Evolutionary conservation across 2,888 invertebrate species (phyloP).

Genomic region (Xylocampa areola): DNA sequence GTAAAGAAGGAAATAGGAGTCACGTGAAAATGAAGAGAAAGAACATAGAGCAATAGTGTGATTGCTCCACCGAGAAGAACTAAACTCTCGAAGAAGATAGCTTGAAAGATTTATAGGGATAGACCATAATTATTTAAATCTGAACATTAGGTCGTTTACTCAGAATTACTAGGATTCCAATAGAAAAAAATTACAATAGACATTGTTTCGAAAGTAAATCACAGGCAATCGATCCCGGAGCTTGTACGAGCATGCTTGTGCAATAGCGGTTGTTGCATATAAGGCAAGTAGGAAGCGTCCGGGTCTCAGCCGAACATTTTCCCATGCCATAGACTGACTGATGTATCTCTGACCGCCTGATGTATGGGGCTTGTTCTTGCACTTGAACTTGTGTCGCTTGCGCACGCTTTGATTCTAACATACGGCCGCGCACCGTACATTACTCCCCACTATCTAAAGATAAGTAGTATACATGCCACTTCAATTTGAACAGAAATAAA

Average conservation of each 20-base stretch:
- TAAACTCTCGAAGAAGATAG: no score
- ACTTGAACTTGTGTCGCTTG: constrained; percentile 78
- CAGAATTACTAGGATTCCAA: constrained; percentile 16
- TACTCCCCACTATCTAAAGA: constrained; percentile 55
- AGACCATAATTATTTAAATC: no score
- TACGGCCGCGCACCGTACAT: constrained; percentile 58
- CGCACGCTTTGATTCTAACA: constrained; percentile 67
- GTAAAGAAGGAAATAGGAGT: no score
- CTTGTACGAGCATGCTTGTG: constrained; percentile 60
- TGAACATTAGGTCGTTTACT: no score
- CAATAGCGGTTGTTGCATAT: constrained; percentile 76
- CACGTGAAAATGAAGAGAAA: background rate
- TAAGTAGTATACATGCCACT: constrained; percentile 54
- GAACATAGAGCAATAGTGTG: no score
- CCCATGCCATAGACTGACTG: constrained; percentile 82
- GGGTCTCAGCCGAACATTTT: constrained; percentile 74
- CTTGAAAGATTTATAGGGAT: no score
- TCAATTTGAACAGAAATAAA: constrained; percentile 59
- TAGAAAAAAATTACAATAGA: constrained; percentile 40
- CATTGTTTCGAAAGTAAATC: constrained; percentile 49
- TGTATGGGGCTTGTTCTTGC: constrained; percentile 78
- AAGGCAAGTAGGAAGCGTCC: constrained; percentile 82
- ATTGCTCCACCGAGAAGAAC: no score
- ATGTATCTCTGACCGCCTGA: constrained; percentile 79
- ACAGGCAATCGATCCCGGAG: constrained; percentile 49